Conservation (phyloP, 23 tunicate genomes). For the Clavelina lepadiformis region DNA sequence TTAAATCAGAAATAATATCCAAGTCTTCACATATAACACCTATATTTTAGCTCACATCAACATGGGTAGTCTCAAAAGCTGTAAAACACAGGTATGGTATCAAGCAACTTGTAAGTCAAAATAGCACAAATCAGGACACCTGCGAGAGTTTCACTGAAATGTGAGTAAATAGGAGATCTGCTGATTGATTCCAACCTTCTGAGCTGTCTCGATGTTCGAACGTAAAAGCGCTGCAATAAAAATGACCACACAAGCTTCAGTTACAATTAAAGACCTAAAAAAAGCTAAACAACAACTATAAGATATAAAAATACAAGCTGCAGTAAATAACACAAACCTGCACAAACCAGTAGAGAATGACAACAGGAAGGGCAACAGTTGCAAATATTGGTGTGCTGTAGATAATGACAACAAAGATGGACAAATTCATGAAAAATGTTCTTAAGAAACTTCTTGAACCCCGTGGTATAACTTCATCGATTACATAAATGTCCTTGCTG, state of each 20-base stretch:
- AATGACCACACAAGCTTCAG: too few relatives aligned
- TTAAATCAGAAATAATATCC: too few relatives aligned
- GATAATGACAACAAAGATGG: slow-evolving; percentile 61
- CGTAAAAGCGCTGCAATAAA: slow-evolving; percentile 43
- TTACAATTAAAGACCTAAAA: too few relatives aligned
- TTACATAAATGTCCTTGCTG: slow-evolving; percentile 82
- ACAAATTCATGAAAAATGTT: slow-evolving; percentile 55
- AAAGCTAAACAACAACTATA: too few relatives aligned
- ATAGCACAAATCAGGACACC: too few relatives aligned
- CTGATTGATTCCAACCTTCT: slow-evolving; percentile 68
- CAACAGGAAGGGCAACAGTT: slow-evolving; percentile 58
- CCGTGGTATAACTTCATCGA: slow-evolving; percentile 81
- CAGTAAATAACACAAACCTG: too few relatives aligned
- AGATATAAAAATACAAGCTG: background rate
- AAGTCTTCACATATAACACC: too few relatives aligned
- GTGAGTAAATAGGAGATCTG: slow-evolving; percentile 81
- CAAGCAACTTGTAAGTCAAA: too few relatives aligned
- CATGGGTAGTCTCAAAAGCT: too few relatives aligned
- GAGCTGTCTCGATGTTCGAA: slow-evolving; percentile 61
- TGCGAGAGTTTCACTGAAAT: slow-evolving; percentile 72
- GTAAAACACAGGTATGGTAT: too few relatives aligned
- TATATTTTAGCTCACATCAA: too few relatives aligned
- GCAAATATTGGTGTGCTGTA: slow-evolving; percentile 80
- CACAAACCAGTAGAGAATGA: slow-evolving; percentile 52
- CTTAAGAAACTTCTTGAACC: slow-evolving; percentile 34